A percentile compares a stretch with the other conserved stretches of the same genome.
Evolutionary conservation across 2,113 vertebrate genomes (phyloP).

Genomic region (Tetraodon nigroviridis): DNA sequence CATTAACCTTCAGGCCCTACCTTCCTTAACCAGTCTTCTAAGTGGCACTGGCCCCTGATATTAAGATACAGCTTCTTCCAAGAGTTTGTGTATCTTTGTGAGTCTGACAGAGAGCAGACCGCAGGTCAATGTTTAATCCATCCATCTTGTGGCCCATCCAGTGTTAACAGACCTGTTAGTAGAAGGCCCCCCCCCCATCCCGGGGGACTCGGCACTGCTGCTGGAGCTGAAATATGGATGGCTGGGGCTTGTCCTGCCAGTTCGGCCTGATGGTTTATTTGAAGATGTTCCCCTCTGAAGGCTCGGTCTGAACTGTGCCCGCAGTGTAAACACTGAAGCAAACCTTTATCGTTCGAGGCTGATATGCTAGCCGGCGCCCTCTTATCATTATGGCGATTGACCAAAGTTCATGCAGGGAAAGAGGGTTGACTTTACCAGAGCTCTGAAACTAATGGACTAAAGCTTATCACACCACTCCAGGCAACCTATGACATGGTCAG

Average conservation of each 20-base stretch:
- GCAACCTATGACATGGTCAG: slow-evolving; percentile 16
- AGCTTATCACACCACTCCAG: slow-evolving; percentile 12
- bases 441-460: slow-evolving; percentile 21
- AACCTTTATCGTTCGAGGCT: slow-evolving; percentile 52
- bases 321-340: slow-evolving; percentile 55
- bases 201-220: slow-evolving; percentile 22
- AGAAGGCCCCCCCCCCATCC: slow-evolving; percentile 2
- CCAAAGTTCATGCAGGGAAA: slow-evolving; percentile 56
- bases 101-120: slow-evolving; percentile 1
- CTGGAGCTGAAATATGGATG: slow-evolving; percentile 30
- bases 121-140: slow-evolving; percentile 64
- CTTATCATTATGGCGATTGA: slow-evolving; percentile 51
- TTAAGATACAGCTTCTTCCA: slow-evolving; percentile 22
- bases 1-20: slow-evolving; percentile 20
- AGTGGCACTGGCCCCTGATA: slow-evolving; percentile 6
- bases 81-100: slow-evolving; percentile 9
- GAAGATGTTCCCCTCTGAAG: slow-evolving; percentile 26
- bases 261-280: slow-evolving; percentile 43
- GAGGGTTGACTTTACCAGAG: slow-evolving; percentile 47
- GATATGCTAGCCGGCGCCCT: slow-evolving; percentile 42
- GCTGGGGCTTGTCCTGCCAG: slow-evolving; percentile 39
- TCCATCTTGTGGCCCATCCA: slow-evolving; percentile 43
- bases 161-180: slow-evolving; percentile 38
- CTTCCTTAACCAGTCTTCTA: slow-evolving; percentile 39
- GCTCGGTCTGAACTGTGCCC: slow-evolving; percentile 35